Percentiles rank a stretch among this genome's conserved stretches.
phyloP scores from a whole-genome alignment of 2,888 invertebrate species.

The Drosophila nigricruria region DNA sequence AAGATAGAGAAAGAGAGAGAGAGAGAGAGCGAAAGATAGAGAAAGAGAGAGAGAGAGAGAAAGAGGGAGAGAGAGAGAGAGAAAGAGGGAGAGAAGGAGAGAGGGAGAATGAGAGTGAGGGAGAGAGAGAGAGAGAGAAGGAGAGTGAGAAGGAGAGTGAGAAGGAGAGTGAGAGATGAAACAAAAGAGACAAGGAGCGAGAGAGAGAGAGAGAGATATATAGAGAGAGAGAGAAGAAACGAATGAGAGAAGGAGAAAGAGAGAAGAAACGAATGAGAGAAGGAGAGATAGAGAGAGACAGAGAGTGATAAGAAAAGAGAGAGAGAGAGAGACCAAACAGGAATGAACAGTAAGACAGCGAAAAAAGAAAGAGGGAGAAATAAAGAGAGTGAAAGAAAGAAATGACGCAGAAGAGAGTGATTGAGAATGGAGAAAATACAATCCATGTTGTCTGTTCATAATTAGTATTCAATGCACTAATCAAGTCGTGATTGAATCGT shows the following conservation, averaged over 20 bases:
- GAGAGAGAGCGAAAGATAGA: background rate
- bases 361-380: background rate
- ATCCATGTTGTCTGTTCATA: background rate
- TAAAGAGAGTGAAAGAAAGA: fast-evolving
- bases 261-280: background rate
- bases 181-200: too few relatives aligned
- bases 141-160: background rate
- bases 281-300: background rate
- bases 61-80: background rate
- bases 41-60: background rate
- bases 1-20: background rate
- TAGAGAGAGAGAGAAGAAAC: background rate
- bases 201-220: background rate
- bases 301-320: fast-evolving
- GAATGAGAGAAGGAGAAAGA: background rate
- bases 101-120: background rate
- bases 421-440: background rate
- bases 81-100: background rate
- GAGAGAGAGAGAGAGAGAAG: background rate
- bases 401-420: too few relatives aligned
- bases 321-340: background rate
- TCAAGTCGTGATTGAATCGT: constrained; percentile 13
- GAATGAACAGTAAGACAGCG: background rate
- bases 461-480: background rate
- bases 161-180: background rate